phyloP scores from a whole-genome alignment of 2,113 vertebrate species.

The Limanda limanda region DNA sequence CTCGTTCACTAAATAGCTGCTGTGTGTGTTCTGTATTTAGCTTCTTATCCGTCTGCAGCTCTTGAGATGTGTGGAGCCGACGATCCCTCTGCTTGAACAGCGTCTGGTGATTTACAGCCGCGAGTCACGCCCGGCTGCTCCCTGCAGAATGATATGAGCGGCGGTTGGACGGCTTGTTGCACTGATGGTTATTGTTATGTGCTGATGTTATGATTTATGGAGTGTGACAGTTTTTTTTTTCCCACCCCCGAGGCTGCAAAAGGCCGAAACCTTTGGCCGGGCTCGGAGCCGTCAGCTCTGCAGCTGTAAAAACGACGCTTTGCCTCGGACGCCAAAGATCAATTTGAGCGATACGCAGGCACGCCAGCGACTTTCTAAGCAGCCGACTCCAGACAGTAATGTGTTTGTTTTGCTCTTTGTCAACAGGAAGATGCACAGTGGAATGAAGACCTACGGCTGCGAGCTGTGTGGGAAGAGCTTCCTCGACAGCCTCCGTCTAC shows the following conservation, averaged over 20 bases:
- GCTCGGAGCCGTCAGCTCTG: neutral
- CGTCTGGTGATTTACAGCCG: conserved; percentile 53
- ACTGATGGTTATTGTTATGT: conserved; percentile 34
- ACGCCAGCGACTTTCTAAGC: neutral
- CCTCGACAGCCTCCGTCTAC: conserved; percentile 97
- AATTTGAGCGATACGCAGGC: neutral
- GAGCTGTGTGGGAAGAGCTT: conserved; percentile 98
- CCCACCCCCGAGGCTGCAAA: neutral
- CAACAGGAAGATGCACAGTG: conserved; percentile 97
- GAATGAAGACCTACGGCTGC: conserved; percentile 98
- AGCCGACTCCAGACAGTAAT: neutral
- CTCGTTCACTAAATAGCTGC: conserved; percentile 31
- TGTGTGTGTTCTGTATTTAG: conserved; percentile 12
- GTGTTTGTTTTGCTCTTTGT: conserved; percentile 52
- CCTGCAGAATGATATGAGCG: conserved; percentile 27
- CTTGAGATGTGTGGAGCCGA: conserved; percentile 45
- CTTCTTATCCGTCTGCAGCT: conserved; percentile 40
- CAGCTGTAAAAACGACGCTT: neutral
- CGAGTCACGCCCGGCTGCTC: conserved; percentile 21
- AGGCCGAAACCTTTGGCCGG: neutral
- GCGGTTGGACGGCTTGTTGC: conserved; percentile 18
- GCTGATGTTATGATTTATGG: conserved; percentile 43
- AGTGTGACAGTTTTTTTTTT: neutral
- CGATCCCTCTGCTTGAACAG: conserved; percentile 45
- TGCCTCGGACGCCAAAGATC: neutral